Evolutionary conservation across 2,797 vertebrate species (phyloP).

Genomic region (Erithacus rubecula): DNA sequence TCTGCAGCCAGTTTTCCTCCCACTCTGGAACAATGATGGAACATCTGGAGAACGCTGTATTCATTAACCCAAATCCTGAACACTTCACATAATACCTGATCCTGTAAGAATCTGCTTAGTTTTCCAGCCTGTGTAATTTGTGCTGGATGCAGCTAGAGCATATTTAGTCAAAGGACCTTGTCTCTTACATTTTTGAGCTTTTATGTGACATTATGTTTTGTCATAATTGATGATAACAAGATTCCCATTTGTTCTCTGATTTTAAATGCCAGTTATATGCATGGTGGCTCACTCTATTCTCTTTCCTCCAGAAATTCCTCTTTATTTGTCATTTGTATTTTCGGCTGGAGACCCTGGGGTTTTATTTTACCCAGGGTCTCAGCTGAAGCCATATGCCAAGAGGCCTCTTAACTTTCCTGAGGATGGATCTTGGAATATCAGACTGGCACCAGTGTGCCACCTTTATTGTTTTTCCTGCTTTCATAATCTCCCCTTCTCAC

Average conservation of each 20-base stretch:
- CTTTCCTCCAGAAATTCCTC: slow-evolving; percentile 1
- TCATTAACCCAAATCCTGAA: slow-evolving; percentile 50
- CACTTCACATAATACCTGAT: slow-evolving; percentile 39
- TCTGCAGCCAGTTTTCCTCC: slow-evolving; percentile 60
- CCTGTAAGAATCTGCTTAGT: slow-evolving; percentile 40
- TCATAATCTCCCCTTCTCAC: slow-evolving; percentile 51
- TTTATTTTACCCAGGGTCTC: background rate
- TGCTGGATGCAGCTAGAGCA: background rate
- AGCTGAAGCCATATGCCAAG: slow-evolving; percentile 56
- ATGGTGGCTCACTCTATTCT: background rate
- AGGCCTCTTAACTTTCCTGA: slow-evolving; percentile 50
- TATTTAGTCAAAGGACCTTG: background rate
- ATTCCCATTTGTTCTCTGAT: slow-evolving; percentile 33
- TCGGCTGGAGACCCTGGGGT: background rate
- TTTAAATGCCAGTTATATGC: background rate
- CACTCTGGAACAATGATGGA: slow-evolving; percentile 53
- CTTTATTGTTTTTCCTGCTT: slow-evolving; percentile 52
- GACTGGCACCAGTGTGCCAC: slow-evolving; percentile 14
- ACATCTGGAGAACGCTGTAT: slow-evolving; percentile 59
- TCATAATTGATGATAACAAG: slow-evolving; percentile 23
- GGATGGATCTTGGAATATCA: slow-evolving; percentile 50
- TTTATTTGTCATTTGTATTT: slow-evolving; percentile 26
- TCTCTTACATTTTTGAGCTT: background rate
- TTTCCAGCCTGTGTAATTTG: slow-evolving; percentile 10
- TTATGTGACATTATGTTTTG: background rate